Evolutionary conservation across 2,797 vertebrate genomes (phyloP).

Genomic region (Cuniculus paca): DNA sequence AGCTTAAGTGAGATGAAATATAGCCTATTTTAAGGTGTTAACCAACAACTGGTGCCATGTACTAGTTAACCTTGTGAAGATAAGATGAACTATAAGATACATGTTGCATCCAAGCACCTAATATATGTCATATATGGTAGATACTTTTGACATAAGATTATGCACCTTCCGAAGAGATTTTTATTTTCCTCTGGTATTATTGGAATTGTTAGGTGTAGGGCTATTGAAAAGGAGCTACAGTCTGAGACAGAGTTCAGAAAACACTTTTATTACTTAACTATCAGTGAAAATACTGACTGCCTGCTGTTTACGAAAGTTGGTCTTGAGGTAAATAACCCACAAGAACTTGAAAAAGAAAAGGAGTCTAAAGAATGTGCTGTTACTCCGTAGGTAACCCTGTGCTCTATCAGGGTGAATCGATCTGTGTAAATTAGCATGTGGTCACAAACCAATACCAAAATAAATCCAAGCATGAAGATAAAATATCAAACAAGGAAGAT

Average conservation of each 20-base stretch:
- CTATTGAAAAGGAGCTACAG: background rate
- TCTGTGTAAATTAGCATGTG: conserved; percentile 65
- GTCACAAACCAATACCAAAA: conserved; percentile 56
- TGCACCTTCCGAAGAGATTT: background rate
- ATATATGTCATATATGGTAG: background rate
- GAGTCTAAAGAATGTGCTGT: background rate
- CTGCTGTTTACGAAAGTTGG: conserved; percentile 54
- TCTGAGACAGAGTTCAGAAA: background rate
- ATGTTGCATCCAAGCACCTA: background rate
- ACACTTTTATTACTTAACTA: conserved; percentile 32
- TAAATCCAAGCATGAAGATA: conserved; percentile 45
- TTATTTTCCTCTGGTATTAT: background rate
- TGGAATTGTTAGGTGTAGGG: background rate
- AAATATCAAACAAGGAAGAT: conserved; percentile 33
- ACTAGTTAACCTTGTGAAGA: background rate
- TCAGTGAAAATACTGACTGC: conserved; percentile 21
- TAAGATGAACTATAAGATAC: background rate
- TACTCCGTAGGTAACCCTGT: background rate
- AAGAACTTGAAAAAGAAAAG: conserved; percentile 33
- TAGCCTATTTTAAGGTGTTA: background rate
- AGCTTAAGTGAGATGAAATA: background rate
- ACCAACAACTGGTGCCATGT: background rate
- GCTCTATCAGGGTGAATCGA: background rate
- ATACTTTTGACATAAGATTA: background rate
- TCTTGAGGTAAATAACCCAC: conserved; percentile 16